Evolutionary conservation across 2,797 vertebrate genomes (phyloP), one percentile per base, ranked within the genome.

Genomic region (Sorex maritimensis): DNA sequence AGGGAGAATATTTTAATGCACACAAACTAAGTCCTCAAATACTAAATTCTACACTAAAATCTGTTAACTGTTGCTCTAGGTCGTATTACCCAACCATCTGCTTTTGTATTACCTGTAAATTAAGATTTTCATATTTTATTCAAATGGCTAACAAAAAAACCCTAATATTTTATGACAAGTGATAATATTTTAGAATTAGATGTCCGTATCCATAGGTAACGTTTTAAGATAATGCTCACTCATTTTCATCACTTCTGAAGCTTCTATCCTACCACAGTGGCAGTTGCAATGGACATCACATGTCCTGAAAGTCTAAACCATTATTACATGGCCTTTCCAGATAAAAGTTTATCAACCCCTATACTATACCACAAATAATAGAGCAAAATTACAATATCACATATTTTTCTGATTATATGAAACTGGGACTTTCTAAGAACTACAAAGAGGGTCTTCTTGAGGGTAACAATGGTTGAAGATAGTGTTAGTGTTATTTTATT

Each of bases 181-280:
- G 44, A 79, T 6, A n/a, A 74, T 94, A 82, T 49, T 38, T 88
- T 86, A 38, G 77, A 81, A 75, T 67, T 90, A 23, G 34, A 17
- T 71, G 67, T 86, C 11, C 74, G 74, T 80, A 69, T 55, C n/a
- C n/a, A 61, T 44, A 41, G 81, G 5, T 23, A 69, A 86, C 23
- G 7, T 77, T 77, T 69, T n/a, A 26, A 23, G 28, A 24, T 69
- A 61, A 75, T 0, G 1, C 6, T 69, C 46, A 4, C 23, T 78
- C 41, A 24, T 63, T 81, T 52, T 10, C 41, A 69, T 3, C 49
- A 34, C 61, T 2, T 3, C 19, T 26, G 0, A n/a, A 1, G 41
- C 23, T 2, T 46, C 46, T 88, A 92, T 67, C 9, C 0, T 19
- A 30, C 4, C 30, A 2, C 58, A 80, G 0, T 28, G 49, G 14